phyloP scores from a whole-genome alignment of 2,888 invertebrate genomes.

The Cosmia trapezina region DNA sequence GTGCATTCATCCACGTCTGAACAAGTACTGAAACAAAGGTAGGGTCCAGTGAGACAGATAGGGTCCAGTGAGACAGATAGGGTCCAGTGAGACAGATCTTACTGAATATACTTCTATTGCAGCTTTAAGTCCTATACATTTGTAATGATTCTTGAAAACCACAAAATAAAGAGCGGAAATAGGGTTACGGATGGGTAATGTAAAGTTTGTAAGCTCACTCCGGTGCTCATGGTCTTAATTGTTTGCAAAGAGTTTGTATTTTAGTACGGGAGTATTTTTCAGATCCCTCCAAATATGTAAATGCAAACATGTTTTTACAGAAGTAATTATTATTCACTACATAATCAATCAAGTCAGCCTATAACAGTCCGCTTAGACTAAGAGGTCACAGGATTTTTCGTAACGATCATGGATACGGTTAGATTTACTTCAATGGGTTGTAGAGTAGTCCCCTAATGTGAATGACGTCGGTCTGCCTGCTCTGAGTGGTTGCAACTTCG shows the following conservation, averaged over 20 bases:
- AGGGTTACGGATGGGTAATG: neutral
- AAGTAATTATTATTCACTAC: neutral
- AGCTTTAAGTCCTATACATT: neutral
- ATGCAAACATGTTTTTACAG: neutral
- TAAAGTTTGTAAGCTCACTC: neutral
- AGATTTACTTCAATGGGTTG: no score
- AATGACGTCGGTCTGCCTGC: no score
- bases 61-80: neutral
- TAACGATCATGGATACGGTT: no score
- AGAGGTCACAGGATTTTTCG: no score
- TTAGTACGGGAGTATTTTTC: neutral
- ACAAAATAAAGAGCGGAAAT: neutral
- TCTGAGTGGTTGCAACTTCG: no score
- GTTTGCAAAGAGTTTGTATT: neutral
- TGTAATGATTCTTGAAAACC: neutral
- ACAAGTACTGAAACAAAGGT: slow-evolving; percentile 90
- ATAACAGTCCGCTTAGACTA: no score
- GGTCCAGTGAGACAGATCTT: neutral
- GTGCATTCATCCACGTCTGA: slow-evolving; percentile 96
- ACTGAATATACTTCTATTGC: neutral
- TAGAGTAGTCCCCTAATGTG: no score
- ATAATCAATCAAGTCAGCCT: neutral
- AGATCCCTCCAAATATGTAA: neutral
- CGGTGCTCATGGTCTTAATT: neutral
- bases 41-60: no score